phyloP scores from a whole-genome alignment of 2,113 vertebrate species.

The Perognathus longimembris region DNA sequence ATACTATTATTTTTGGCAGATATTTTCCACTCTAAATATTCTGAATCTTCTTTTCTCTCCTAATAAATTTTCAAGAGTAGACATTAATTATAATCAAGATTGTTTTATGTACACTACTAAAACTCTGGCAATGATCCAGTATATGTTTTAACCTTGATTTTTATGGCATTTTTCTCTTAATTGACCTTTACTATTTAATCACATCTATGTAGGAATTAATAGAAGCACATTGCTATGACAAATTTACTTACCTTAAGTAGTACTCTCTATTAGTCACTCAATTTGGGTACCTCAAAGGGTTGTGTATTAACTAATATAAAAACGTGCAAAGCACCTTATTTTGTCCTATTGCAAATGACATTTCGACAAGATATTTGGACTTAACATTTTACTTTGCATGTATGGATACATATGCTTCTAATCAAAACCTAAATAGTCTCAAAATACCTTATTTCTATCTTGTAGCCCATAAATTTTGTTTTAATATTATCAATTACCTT shows the following conservation, averaged over 20 bases:
- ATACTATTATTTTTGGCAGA: background rate
- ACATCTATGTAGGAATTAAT: background rate
- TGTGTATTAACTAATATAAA: background rate
- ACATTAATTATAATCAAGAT: background rate
- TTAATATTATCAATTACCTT: background rate
- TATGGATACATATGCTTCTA: background rate
- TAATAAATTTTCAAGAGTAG: conserved; percentile 30
- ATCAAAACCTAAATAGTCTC: background rate
- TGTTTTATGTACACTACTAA: conserved; percentile 1
- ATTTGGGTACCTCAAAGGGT: background rate
- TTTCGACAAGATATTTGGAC: conserved; percentile 3
- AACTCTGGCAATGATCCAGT: background rate
- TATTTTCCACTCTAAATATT: conserved; percentile 23
- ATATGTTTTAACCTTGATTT: conserved; percentile 49
- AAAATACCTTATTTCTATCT: background rate
- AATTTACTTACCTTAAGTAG: background rate
- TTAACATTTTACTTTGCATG: conserved; percentile 25
- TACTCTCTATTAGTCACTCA: background rate
- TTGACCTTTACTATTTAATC: background rate
- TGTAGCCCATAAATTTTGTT: background rate
- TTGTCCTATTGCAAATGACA: background rate
- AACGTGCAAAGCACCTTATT: background rate
- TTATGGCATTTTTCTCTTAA: conserved; percentile 9
- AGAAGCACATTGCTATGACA: background rate
- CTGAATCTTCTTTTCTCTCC: background rate